Evolutionary conservation across 2,797 vertebrate species (phyloP), one percentile per base, ranked within the genome.

Genomic region (Pampus argenteus): DNA sequence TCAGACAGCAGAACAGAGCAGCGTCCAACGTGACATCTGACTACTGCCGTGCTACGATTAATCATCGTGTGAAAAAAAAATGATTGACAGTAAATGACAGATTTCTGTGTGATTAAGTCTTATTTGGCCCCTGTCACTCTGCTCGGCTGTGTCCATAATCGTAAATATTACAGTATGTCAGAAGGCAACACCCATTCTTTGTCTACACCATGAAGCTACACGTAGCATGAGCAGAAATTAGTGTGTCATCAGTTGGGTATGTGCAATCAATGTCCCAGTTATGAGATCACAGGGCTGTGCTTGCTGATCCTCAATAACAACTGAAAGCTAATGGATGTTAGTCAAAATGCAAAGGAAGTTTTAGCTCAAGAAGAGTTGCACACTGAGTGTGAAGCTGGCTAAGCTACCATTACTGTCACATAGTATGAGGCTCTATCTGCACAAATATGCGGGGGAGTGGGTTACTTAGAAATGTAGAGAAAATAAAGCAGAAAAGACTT

Each of bases 171-270:
- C 86, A 85, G 78, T 76, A 85, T 70, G 82, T 82, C 81, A 87
- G 80, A 72, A 72, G 89, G 86, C 89, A 85, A 91, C 92, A 76
- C 92, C 91, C 93, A 79, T 76, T 81, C 83, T 89, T 86, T 66
- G 62, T 84, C 84, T 84, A 78, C 81, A 60, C 58, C 69, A 61
- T 68, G 82, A 75, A 84, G 85, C 79, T 71, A 52, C 84, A 83
- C 76, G 85, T 61, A 50, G 84, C 71, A 47, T 87, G 82, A 86
- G 57, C 90, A 34, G 71, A 77, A 79, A 89, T 92, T 90, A 89
- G 86, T 89, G 88, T 92, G 90, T 93, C 91, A 94, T 90, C 81
- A 84, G 81, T 74, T 66, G 90, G 87, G 87, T 93, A 93, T 92
- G 91, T 87, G 83, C 82, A 77, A 86, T 86, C 79, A 76, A 9